Base-by-base conservation (phyloP, 2,888 invertebrate genomes). In the Sinelater perroti region DNA sequence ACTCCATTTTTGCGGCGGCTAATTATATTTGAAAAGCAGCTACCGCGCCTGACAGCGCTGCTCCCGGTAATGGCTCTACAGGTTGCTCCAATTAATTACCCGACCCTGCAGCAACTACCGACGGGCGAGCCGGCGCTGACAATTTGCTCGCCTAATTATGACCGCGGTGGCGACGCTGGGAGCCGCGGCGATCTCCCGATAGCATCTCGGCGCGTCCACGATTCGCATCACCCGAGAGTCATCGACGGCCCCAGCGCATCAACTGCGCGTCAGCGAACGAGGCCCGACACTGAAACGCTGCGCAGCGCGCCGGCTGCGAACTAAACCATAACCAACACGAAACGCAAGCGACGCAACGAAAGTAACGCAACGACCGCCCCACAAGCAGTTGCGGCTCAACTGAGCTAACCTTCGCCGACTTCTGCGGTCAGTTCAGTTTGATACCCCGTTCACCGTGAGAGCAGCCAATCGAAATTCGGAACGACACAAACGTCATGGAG, bases 341-440 rank as follows among this genome's bases (percentile, higher is more conserved):
- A 57, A 51, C 16, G 17, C 20, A 57, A 56, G 51, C 49, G 35
- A 56, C 42, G 7, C 13, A 35, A 54, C 28, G 26, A 58, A 60
- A 60, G 47, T 13, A 44, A 61, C 45, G 17, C 30, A 33, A 47
- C 31, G 51, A 59, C 53, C 26, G 50, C 46, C 42, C 44, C 49
- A 13, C n/a, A 54, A 11, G 60, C 55, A 44, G 70, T 69, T 70
- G 68, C 58, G 62, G 67, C 73, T 73, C 75, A 71, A 75, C 75
- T 75, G 71, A 69, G 63, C 67, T 72, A 72, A 73, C 73, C 72
- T 74, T 70, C 70, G 62, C 42, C 66, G 67, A 62, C 64, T 68
- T 62, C 69, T 64, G 69, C 70, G 72, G 72, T 74, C 73, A 74
- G 73, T 73, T 72, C 72, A 70, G 72, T 71, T 69, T 67, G 67